Percentiles rank a stretch among this genome's conserved stretches.
These are phyloP conservation scores for Diceros bicornis DNA, from an alignment of 2,797 vertebrate species.

Conservation along the genomic window DNA sequence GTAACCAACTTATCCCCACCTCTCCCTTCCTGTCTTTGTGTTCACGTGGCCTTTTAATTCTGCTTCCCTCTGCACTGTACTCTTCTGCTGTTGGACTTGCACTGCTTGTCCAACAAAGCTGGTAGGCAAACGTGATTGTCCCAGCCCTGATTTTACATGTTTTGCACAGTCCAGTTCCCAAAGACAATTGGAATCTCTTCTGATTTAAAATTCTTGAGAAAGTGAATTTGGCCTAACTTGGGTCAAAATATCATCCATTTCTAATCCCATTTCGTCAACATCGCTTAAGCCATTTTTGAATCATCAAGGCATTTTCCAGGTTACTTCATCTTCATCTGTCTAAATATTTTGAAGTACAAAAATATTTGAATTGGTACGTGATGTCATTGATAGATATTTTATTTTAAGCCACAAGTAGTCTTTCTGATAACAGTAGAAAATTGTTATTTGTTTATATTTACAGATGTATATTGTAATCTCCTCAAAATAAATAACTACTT, in stretches of 20 bases:
- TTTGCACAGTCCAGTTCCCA: neutral
- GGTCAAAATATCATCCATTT: neutral
- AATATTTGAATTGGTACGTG: neutral
- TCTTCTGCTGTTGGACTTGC: neutral
- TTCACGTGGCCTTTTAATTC: neutral
- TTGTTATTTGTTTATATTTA: neutral
- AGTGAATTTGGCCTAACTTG: neutral
- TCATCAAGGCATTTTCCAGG: neutral
- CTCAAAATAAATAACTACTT: neutral
- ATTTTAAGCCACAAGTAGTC: neutral
- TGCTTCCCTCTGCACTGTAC: neutral
- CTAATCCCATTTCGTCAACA: neutral
- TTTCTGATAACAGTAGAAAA: neutral
- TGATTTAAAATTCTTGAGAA: neutral
- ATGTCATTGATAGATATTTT: neutral
- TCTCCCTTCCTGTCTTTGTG: neutral
- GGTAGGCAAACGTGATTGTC: neutral
- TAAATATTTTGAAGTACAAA: conserved; percentile 13
- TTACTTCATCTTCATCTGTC: neutral
- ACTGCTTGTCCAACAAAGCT: neutral
- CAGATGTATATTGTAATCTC: neutral
- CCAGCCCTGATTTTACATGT: neutral
- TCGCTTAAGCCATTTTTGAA: neutral
- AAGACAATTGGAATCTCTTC: neutral
- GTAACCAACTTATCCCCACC: accelerated